Base-by-base conservation (phyloP, 2,888 invertebrate genomes). In the Drosophila paranaensis region DNA sequence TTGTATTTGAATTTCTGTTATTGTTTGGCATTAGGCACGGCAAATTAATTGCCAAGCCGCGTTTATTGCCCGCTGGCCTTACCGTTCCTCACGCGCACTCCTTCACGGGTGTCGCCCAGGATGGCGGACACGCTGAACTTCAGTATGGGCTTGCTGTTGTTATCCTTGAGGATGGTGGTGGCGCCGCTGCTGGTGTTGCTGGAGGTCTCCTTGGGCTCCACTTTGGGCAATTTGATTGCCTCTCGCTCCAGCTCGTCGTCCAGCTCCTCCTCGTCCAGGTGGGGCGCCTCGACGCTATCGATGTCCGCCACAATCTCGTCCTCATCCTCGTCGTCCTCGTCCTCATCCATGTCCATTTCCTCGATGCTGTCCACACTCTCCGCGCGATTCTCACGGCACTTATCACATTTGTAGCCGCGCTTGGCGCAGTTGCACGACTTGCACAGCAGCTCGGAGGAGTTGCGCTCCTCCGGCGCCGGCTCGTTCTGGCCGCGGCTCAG, bases 91-190 rank as follows among this genome's bases (percentile, higher is more conserved):
- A 93, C 93, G 78, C 93, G 90, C 40, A 93, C 93, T 79, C 93
- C 92, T 74, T 93, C 93, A 13, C 93, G 92, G 40, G 93, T 93
- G 79, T 93, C 93, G 60, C 97, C 97, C 87, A 98, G 94, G 84
- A 98, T 98, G 51, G 97, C 97, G 94, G 96, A 97, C 76, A 98
- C 97, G 95, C 97, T 97, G 93, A 98, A 98, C 93, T 97, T 97
- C 87, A 97, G 94, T 90, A 97, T 95, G 25, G 97, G 97, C 89
- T 97, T 97, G 88, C 93, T 94, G 63, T 76, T 91, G 77, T 79
- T 91, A 83, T 93, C 93, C 90, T 93, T 93, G 45, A 93, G 79
- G 43, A 93, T 89, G 43, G 93, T 93, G 39, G 92, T 92, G 51
- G 60, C 60, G 27, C 33, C 56, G 85, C 42, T 46, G 54, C 14